phyloP scores from a whole-genome alignment of 2,113 vertebrate genomes.

The Ibidorhyncha struthersii region DNA sequence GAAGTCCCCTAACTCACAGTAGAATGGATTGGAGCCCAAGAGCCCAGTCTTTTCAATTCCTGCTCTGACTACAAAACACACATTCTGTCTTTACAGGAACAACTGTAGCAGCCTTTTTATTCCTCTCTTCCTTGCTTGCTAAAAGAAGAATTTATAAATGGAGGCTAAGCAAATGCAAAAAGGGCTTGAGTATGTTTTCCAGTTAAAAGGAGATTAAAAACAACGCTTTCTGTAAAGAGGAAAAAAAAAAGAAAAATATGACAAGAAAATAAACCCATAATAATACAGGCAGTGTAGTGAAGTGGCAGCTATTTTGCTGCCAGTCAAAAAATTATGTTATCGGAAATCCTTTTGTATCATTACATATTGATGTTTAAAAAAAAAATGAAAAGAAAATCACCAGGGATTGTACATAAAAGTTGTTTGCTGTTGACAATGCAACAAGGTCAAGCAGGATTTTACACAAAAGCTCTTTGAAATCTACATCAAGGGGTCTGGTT shows the following conservation, averaged over 20 bases:
- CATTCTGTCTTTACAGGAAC: conserved; percentile 7
- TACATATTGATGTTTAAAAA: background rate
- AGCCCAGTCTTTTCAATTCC: background rate
- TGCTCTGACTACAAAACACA: conserved; percentile 14
- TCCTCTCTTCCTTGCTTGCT: background rate
- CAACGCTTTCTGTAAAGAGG: background rate
- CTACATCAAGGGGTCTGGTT: background rate
- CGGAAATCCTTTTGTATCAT: conserved; percentile 42
- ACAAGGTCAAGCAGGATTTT: conserved; percentile 41
- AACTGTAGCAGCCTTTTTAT: background rate
- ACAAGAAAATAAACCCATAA: conserved; percentile 3
- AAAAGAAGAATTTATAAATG: conserved; percentile 17
- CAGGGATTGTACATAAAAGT: conserved; percentile 14
- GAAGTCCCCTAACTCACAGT: background rate
- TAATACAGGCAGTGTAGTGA: background rate
- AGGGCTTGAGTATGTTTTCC: conserved; percentile 16
- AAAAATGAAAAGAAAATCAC: conserved; percentile 6
- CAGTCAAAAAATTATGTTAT: conserved; percentile 46
- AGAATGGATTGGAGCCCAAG: conserved; percentile 13
- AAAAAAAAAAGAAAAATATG: background rate
- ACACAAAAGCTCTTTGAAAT: conserved; percentile 6
- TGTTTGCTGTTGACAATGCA: conserved; percentile 37
- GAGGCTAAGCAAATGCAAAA: conserved; percentile 59
- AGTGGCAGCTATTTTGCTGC: conserved; percentile 21
- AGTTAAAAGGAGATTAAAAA: conserved; percentile 46